Percentiles rank a stretch among this genome's conserved stretches.
These are phyloP conservation scores for Oreotragus oreotragus DNA, from an alignment of 2,113 vertebrate genomes.

Conservation along the genomic window DNA sequence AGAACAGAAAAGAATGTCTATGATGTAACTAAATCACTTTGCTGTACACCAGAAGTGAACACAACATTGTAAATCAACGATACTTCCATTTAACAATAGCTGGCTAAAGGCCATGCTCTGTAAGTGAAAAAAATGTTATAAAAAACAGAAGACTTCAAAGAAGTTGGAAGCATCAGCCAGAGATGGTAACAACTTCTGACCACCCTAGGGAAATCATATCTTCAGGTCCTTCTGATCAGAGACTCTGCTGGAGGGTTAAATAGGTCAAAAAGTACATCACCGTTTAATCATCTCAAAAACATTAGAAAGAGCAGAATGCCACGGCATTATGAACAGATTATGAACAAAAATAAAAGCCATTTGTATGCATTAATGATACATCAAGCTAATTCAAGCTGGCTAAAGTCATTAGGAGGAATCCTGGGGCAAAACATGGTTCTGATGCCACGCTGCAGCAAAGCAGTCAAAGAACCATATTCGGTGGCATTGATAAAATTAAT, in stretches of 20 bases:
- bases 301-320: slow-evolving; percentile 58
- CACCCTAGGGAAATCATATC: neutral
- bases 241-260: slow-evolving; percentile 33
- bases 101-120: neutral
- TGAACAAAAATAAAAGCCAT: slow-evolving; percentile 81
- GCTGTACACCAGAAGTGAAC: neutral
- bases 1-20: neutral
- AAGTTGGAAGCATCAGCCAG: neutral
- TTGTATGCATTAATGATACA: slow-evolving; percentile 80
- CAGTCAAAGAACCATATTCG: slow-evolving; percentile 82
- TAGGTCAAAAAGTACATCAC: slow-evolving; percentile 69
- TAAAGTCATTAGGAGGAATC: slow-evolving; percentile 77
- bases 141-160: neutral
- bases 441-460: slow-evolving; percentile 61
- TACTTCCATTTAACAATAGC: neutral
- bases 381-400: slow-evolving; percentile 81
- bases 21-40: neutral
- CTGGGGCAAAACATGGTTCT: slow-evolving; percentile 78
- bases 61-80: neutral
- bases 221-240: neutral
- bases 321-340: slow-evolving; percentile 67
- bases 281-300: slow-evolving; percentile 29
- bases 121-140: accelerated
- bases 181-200: neutral
- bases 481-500: slow-evolving; percentile 76